Evolutionary conservation across 92 coral and sea anemone species (phyloP).

Genomic region (Porites divaricata): DNA sequence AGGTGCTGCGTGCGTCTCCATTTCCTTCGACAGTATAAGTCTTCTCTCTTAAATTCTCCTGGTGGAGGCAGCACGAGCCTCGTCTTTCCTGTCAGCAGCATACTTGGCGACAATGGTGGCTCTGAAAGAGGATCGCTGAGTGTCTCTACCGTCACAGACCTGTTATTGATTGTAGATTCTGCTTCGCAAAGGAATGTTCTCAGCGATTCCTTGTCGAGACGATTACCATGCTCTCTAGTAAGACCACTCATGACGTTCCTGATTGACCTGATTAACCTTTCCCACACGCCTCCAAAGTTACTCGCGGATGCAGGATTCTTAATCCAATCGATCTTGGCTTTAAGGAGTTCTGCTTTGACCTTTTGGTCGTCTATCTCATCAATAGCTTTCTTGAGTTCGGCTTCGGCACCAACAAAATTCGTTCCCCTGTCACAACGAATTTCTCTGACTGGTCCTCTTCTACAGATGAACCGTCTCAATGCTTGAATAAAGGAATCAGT

Average conservation of each 20-base stretch:
- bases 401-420: conserved; percentile 50
- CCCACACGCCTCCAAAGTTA: conserved; percentile 57
- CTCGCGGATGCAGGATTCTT: conserved; percentile 54
- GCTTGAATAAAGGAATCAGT: conserved; percentile 59
- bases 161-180: conserved; percentile 48
- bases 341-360: conserved; percentile 50
- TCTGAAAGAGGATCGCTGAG: conserved; percentile 50
- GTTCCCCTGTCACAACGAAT: conserved; percentile 64
- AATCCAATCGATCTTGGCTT: conserved; percentile 55
- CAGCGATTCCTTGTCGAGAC: conserved; percentile 31
- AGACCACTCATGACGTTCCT: conserved; percentile 55
- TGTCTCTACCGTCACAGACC: conserved; percentile 63
- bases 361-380: conserved; percentile 51
- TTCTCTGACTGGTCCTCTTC: conserved; percentile 47
- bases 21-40: conserved; percentile 51
- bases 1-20: conserved; percentile 62
- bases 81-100: conserved; percentile 63
- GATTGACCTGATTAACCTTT: conserved; percentile 54
- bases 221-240: conserved; percentile 43
- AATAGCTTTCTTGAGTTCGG: conserved; percentile 52
- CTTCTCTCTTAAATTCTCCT: conserved; percentile 59
- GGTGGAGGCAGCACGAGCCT: conserved; percentile 64
- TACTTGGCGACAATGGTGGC: conserved; percentile 60
- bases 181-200: conserved; percentile 63
- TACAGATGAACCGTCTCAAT: conserved; percentile 51